Conservation (phyloP, 2,888 invertebrate genomes). For the Euclidia mi region DNA sequence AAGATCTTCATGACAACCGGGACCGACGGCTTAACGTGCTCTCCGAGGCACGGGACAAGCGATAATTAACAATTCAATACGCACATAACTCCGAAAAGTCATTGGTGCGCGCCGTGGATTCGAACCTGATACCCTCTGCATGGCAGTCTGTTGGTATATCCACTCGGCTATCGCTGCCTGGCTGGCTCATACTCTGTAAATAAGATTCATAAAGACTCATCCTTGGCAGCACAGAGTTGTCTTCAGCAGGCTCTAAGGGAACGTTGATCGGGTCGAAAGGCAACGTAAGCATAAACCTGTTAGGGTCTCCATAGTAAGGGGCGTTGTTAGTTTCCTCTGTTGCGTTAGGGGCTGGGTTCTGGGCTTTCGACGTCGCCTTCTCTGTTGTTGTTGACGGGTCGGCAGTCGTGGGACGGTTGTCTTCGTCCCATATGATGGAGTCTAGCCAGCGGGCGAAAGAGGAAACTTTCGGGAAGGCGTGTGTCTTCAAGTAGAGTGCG, state of each 20-base stretch:
- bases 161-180: no score
- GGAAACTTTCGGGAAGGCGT: conserved; percentile 81
- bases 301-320: conserved; percentile 63
- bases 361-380: conserved; percentile 26
- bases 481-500: conserved; percentile 78
- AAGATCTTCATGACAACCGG: no score
- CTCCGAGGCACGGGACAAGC: no score
- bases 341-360: conserved; percentile 47
- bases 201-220: conserved; percentile 85
- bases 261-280: conserved; percentile 82
- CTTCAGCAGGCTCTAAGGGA: conserved; percentile 80
- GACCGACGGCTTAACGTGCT: no score
- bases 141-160: no score
- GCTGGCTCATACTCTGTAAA: no score
- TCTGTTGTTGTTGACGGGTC: neutral
- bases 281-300: conserved; percentile 75
- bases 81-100: no score
- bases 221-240: conserved; percentile 81
- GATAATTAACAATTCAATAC: no score
- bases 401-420: conserved; percentile 64
- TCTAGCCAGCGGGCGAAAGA: conserved; percentile 79
- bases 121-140: no score
- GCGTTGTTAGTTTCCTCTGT: conserved; percentile 51
- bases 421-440: conserved; percentile 83
- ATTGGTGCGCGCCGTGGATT: no score